Conservation (phyloP, 2,113 vertebrate genomes). For the Donacobius atricapilla region DNA sequence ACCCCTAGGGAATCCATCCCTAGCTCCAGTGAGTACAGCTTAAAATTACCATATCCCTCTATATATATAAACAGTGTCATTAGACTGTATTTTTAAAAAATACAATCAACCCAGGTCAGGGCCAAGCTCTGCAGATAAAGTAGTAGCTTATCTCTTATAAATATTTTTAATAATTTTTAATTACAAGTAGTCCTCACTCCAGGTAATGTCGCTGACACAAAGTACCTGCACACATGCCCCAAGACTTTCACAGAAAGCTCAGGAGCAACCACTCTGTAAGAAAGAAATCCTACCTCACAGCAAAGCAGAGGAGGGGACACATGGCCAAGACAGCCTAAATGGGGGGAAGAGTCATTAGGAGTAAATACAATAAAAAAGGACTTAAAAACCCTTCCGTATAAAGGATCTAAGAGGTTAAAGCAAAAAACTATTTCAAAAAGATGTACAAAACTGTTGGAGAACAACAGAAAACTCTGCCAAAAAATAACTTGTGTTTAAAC, state of each 20-base stretch:
- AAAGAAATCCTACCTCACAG: slow-evolving; percentile 75
- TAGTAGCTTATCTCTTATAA: slow-evolving; percentile 73
- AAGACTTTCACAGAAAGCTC: slow-evolving; percentile 97
- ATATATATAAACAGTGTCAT: slow-evolving; percentile 51
- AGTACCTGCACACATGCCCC: slow-evolving; percentile 71
- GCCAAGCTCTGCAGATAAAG: slow-evolving; percentile 71
- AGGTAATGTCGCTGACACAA: slow-evolving; percentile 67
- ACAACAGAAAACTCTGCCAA: slow-evolving; percentile 21
- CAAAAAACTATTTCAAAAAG: slow-evolving; percentile 53
- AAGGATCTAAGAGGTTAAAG: slow-evolving; percentile 47
- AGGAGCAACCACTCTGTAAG: slow-evolving; percentile 72
- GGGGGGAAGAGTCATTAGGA: slow-evolving; percentile 24
- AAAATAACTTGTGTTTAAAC: slow-evolving; percentile 47
- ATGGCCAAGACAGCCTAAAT: slow-evolving; percentile 51
- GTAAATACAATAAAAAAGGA: slow-evolving; percentile 53
- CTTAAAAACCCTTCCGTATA: slow-evolving; percentile 38
- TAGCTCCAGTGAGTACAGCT: neutral
- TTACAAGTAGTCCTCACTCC: slow-evolving; percentile 75
- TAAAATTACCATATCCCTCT: neutral
- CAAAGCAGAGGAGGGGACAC: slow-evolving; percentile 68
- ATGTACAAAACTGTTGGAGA: slow-evolving; percentile 56
- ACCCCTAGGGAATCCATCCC: neutral
- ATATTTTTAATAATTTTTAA: slow-evolving; percentile 71
- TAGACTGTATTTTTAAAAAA: slow-evolving; percentile 73
- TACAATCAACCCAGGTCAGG: slow-evolving; percentile 59